Evolutionary conservation across 2,888 invertebrate genomes (phyloP).

Genomic region (Rhopalosiphum nymphaeae): DNA sequence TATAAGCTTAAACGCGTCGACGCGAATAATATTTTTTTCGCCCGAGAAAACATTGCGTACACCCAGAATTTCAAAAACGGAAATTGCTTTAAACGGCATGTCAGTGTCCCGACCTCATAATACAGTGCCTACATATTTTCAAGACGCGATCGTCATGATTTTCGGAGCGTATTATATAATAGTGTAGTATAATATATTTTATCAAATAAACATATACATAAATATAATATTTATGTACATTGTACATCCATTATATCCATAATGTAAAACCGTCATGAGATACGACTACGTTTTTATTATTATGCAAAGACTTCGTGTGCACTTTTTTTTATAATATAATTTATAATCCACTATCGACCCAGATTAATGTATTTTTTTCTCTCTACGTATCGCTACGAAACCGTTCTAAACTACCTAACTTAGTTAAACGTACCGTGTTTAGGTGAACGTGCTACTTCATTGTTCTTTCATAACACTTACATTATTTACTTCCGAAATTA

Average conservation of each 20-base stretch:
- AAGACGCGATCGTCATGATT: background rate
- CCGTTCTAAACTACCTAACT: background rate
- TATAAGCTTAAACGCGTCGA: background rate
- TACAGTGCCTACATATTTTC: background rate
- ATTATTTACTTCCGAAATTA: slow-evolving; percentile 14
- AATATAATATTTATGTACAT: background rate
- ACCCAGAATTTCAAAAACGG: background rate
- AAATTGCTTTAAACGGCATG: background rate
- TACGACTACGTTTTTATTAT: background rate
- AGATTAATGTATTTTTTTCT: background rate
- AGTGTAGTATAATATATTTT: background rate
- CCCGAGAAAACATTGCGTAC: background rate
- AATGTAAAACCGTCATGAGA: slow-evolving; percentile 7
- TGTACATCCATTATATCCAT: background rate
- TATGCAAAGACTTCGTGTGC: background rate
- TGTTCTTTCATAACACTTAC: slow-evolving; percentile 3
- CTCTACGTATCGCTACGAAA: background rate
- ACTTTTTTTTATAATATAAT: background rate
- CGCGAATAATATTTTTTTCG: background rate
- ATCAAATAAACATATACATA: background rate
- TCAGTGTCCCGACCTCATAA: background rate
- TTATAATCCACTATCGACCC: slow-evolving; percentile 5
- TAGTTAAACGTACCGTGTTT: background rate
- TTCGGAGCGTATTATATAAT: background rate
- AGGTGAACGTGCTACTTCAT: background rate